These are phyloP conservation scores for Ornithoptera alexandrae DNA, from an alignment of 2,888 invertebrate genomes.

Conservation along the genomic window DNA sequence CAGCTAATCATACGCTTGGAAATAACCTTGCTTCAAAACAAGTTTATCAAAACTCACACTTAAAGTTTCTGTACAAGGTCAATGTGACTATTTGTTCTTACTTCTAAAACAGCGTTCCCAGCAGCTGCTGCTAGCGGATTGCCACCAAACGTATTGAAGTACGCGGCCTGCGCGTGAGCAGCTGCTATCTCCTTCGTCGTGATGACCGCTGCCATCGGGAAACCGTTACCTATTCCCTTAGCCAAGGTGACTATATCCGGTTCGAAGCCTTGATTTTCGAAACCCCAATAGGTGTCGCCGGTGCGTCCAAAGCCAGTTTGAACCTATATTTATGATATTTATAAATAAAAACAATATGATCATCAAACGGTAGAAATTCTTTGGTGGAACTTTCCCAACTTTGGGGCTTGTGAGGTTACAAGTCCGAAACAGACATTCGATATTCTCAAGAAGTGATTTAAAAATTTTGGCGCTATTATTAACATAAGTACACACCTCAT, in stretches of 20 bases:
- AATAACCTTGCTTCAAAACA: no score
- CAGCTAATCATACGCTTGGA: no score
- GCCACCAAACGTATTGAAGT: conserved; percentile 98
- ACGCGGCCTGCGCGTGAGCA: conserved; percentile 86
- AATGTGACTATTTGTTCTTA: conserved; percentile 55
- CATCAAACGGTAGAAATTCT: no score
- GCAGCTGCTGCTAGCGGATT: conserved; percentile 94
- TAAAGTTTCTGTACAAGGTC: no score
- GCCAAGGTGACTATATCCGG: conserved; percentile 99
- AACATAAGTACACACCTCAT: conserved; percentile 83
- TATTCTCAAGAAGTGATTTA: background rate
- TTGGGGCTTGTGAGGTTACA: no score
- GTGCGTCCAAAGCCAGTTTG: conserved; percentile 98
- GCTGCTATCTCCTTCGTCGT: conserved; percentile 93
- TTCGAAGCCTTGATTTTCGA: conserved; percentile 89
- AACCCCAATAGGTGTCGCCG: conserved; percentile 98
- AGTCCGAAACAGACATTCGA: background rate
- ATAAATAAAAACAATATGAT: background rate
- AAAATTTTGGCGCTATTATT: no score
- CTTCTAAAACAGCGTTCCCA: conserved; percentile 95
- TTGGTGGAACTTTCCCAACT: no score
- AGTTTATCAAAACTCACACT: no score
- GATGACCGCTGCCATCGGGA: conserved; percentile 96
- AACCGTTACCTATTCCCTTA: conserved; percentile 97
- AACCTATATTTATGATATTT: conserved; percentile 79